Evolutionary conservation across 2,113 vertebrate genomes (phyloP), one percentile per base, ranked within the genome.

Genomic region (Porphyrio hochstetteri): DNA sequence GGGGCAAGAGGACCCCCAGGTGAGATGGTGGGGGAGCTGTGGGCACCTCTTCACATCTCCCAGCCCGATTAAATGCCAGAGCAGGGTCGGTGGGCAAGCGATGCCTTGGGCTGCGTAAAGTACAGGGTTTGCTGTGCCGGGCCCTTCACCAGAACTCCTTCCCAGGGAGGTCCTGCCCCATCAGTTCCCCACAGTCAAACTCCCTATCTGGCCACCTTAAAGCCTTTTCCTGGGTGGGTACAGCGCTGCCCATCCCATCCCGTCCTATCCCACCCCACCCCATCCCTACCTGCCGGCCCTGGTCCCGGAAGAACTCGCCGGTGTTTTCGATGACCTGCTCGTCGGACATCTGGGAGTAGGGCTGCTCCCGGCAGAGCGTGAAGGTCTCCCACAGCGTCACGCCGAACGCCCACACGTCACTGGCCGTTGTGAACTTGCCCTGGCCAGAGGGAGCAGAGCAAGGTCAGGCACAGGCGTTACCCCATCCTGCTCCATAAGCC

Each of bases 311-410:
- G 94, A 99, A 99, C 97, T 99, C 99, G 13, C 99, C 99, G 0
- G 99, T 99, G 97, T 99, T 99, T 91, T 99, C 99, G 3, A 99
- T 99, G 94, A 99, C 99, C 97, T 99, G 99, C 85, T 99, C 99
- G 0, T 99, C 99, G 0, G 99, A 99, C 60, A 99, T 97, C 87
- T 99, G 98, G 28, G 98, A 99, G 92, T 99, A 99, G 0, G 99
- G 99, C 96, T 99, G 99, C 96, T 99, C 98, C 86, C 98, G 98
- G 95, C 99, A 99, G 68, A 99, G 98, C 3, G 98, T 99, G 96
- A 99, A 97, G 29, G 98, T 99, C 97, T 99, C 99, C 99, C 99
- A 99, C 71, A 99, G 96, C 0, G 99, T 99, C 95, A 99, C 99
- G 1, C 99, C 99, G 0, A 99, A 99, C 0, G 99, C 99, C 99